phyloP scores from a whole-genome alignment of 2,797 vertebrate genomes.

The Acanthis flammea region DNA sequence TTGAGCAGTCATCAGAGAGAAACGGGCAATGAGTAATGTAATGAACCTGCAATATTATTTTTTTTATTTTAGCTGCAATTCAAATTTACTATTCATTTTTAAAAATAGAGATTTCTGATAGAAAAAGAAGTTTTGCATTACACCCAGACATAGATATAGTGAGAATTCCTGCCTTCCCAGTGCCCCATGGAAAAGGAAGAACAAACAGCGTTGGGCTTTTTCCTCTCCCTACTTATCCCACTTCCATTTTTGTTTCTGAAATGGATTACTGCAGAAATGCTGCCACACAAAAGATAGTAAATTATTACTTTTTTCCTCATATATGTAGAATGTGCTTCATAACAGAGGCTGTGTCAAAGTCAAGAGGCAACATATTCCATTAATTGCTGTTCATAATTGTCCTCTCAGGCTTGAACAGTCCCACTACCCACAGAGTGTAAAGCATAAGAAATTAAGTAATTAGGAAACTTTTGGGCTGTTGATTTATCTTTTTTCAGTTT shows the following conservation, averaged over 20 bases:
- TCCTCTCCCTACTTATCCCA: background rate
- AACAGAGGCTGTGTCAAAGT: background rate
- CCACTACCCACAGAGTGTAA: background rate
- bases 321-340: background rate
- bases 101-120: background rate
- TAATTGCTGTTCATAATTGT: background rate
- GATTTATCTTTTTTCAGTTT: background rate
- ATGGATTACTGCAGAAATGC: background rate
- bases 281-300: background rate
- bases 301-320: background rate
- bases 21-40: background rate
- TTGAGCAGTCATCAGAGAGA: background rate
- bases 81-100: background rate
- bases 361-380: background rate
- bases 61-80: background rate
- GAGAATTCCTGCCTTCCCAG: background rate
- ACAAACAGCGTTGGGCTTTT: background rate
- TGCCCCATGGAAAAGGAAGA: background rate
- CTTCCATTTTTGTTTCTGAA: background rate
- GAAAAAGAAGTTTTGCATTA: background rate
- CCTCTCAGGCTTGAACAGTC: background rate
- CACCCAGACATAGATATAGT: rapidly evolving
- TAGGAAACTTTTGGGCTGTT: background rate
- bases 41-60: background rate
- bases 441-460: background rate